These are phyloP conservation scores for Gymnothorax javanicus DNA, from an alignment of 2,797 vertebrate genomes.

Conservation along the genomic window DNA sequence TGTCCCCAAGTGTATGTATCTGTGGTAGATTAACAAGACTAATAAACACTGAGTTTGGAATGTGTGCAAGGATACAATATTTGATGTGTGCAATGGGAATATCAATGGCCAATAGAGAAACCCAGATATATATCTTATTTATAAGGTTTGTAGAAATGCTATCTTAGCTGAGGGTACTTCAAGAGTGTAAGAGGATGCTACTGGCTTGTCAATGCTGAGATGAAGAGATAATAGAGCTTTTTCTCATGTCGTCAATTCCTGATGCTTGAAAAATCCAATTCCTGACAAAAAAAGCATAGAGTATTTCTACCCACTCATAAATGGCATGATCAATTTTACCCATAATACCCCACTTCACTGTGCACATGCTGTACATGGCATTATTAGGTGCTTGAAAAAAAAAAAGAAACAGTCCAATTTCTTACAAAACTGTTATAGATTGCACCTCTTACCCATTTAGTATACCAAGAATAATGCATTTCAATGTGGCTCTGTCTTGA, in stretches of 20 bases:
- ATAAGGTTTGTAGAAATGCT: background rate
- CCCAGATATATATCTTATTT: background rate
- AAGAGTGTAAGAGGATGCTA: background rate
- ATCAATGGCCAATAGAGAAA: background rate
- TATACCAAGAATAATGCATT: background rate
- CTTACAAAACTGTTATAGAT: background rate
- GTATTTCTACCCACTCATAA: background rate
- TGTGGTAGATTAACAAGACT: slow-evolving; percentile 2
- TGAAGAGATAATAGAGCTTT: background rate
- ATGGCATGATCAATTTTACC: background rate
- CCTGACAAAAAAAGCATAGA: background rate
- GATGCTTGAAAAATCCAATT: background rate
- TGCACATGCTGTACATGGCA: background rate
- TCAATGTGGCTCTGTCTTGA: background rate
- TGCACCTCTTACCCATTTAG: background rate
- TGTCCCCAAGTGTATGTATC: background rate
- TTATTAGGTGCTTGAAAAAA: background rate
- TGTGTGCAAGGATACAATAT: no score
- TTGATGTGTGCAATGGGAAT: background rate
- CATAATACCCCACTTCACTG: background rate
- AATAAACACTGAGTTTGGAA: background rate
- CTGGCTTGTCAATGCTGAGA: background rate
- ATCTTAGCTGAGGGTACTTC: background rate
- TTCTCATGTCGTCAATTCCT: background rate
- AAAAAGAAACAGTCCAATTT: background rate